A percentile compares a stretch with the other conserved stretches of the same genome.
These are phyloP conservation scores for Ondatra zibethicus DNA, from an alignment of 2,113 vertebrate genomes.

Conservation along the genomic window DNA sequence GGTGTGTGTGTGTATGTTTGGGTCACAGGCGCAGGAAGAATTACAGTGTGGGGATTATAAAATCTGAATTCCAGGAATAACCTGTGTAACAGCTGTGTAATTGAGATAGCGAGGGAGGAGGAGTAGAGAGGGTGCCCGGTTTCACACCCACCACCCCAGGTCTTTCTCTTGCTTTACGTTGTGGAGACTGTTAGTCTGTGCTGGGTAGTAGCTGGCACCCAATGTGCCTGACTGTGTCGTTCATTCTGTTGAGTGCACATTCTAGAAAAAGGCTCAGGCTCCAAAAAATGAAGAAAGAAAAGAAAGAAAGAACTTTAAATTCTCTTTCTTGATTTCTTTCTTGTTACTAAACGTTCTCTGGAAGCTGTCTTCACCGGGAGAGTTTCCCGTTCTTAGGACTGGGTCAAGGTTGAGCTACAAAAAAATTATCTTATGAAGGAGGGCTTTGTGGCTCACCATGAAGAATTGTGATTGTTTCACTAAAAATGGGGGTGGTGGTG, in stretches of 20 bases:
- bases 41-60: constrained; percentile 76
- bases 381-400: constrained; percentile 23
- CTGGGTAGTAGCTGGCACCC: constrained; percentile 74
- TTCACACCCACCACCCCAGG: constrained; percentile 61
- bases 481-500: constrained; percentile 48
- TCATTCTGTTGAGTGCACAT: constrained; percentile 42
- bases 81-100: constrained; percentile 86
- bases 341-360: constrained; percentile 9
- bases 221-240: constrained; percentile 79
- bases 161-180: constrained; percentile 26
- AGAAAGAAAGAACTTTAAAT: neutral
- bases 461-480: constrained; percentile 74
- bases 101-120: constrained; percentile 62
- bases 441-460: constrained; percentile 53
- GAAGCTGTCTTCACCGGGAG: neutral
- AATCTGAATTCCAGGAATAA: constrained; percentile 85
- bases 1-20: constrained; percentile 57
- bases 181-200: constrained; percentile 77
- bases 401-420: constrained; percentile 1
- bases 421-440: constrained; percentile 38
- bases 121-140: constrained; percentile 71
- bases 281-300: neutral
- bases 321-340: constrained; percentile 8
- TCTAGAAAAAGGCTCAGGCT: constrained; percentile 25
- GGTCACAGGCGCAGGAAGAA: constrained; percentile 53